These are phyloP conservation scores for Tenodera sinensis DNA, from an alignment of 2,888 invertebrate genomes.

Conservation along the genomic window DNA sequence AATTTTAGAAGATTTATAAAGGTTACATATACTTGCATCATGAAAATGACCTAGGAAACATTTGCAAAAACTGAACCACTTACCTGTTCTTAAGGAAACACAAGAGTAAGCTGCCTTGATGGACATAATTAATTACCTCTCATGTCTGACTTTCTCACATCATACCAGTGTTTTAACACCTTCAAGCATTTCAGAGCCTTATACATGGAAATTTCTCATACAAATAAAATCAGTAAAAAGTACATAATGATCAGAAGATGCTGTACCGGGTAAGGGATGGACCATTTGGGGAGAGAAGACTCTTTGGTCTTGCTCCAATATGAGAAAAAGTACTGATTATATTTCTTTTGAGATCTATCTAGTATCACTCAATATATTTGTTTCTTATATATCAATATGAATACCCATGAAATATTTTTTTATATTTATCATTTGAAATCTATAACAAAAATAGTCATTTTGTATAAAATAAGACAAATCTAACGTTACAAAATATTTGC, in stretches of 20 bases:
- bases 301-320: neutral
- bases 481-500: conserved; percentile 29
- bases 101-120: too few relatives aligned
- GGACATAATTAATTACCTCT: too few relatives aligned
- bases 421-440: conserved; percentile 21
- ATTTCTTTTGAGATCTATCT: neutral
- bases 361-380: conserved; percentile 4
- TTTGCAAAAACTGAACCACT: too few relatives aligned
- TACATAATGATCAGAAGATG: neutral
- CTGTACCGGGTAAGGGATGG: neutral
- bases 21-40: too few relatives aligned
- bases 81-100: too few relatives aligned
- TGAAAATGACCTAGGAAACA: too few relatives aligned
- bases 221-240: neutral
- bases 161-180: neutral
- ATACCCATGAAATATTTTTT: conserved; percentile 5
- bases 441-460: conserved; percentile 28
- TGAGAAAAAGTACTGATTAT: neutral
- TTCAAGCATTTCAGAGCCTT: neutral
- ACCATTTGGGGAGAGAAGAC: neutral
- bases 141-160: too few relatives aligned
- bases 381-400: conserved; percentile 2
- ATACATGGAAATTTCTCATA: neutral
- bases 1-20: too few relatives aligned
- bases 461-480: conserved; percentile 26